phyloP scores from a whole-genome alignment of 2,888 invertebrate genomes.

The Gonocerus acuteangulatus region DNA sequence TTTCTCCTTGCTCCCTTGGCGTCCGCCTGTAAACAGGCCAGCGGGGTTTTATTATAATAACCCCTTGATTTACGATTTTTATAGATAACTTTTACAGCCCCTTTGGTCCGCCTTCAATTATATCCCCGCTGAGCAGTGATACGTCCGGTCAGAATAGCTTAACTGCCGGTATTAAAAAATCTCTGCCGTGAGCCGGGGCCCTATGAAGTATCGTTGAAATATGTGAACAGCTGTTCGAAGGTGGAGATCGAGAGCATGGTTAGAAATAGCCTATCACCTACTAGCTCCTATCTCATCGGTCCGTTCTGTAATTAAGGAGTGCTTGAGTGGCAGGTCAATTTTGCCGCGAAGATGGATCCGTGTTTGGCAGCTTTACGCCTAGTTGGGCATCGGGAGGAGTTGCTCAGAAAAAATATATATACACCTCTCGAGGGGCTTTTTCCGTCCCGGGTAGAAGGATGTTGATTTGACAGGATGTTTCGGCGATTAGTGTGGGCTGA shows the following conservation, averaged over 20 bases:
- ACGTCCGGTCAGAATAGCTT: neutral
- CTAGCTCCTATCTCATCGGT: neutral
- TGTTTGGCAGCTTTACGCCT: neutral
- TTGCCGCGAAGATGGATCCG: constrained; percentile 1
- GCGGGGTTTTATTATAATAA: neutral
- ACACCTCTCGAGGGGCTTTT: neutral
- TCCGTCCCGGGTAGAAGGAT: neutral
- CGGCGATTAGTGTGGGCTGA: too few relatives aligned
- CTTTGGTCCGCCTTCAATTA: neutral
- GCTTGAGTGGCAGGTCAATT: constrained; percentile 5
- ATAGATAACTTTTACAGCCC: constrained; percentile 1
- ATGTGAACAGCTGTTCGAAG: neutral
- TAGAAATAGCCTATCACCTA: neutral
- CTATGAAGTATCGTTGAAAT: neutral
- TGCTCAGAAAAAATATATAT: neutral
- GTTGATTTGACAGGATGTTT: too few relatives aligned
- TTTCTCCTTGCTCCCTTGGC: too few relatives aligned
- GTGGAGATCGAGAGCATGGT: neutral
- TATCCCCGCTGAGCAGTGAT: neutral
- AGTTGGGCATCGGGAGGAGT: neutral
- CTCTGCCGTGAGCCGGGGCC: too few relatives aligned
- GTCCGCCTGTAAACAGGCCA: too few relatives aligned
- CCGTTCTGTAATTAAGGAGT: neutral
- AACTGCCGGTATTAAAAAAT: constrained; percentile 1
- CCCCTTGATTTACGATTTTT: neutral